Conservation (phyloP, 1,140 invertebrate genomes). For the Sinonovacula constricta region DNA sequence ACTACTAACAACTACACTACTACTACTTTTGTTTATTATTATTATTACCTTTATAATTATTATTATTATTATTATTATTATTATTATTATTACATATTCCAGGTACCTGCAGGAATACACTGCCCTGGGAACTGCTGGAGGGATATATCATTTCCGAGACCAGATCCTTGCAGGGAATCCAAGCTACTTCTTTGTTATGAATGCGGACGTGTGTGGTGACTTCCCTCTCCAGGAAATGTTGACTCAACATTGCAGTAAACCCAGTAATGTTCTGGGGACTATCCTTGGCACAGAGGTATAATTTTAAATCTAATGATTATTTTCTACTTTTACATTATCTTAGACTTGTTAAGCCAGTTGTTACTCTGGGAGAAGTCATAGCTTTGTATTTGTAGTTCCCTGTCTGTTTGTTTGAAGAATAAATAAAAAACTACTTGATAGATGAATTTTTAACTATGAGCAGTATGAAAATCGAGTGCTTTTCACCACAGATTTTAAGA, state of each 20-base stretch:
- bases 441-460: too few species aligned
- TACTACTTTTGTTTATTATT: background rate
- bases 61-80: background rate
- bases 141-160: slow-evolving; percentile 98
- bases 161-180: slow-evolving; percentile 94
- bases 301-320: too few species aligned
- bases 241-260: slow-evolving; percentile 85
- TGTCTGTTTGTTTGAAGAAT: too few species aligned
- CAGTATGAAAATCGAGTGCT: too few species aligned
- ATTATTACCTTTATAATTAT: too few species aligned
- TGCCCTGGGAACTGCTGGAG: slow-evolving; percentile 96
- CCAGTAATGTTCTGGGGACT: slow-evolving; percentile 74
- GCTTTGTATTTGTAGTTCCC: too few species aligned
- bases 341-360: too few species aligned
- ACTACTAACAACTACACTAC: background rate
- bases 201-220: slow-evolving; percentile 98
- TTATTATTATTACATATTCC: slow-evolving; percentile 54
- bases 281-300: slow-evolving; percentile 81
- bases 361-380: too few species aligned
- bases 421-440: too few species aligned
- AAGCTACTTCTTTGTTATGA: slow-evolving; percentile 95
- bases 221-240: slow-evolving; percentile 94
- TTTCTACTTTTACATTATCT: too few species aligned
- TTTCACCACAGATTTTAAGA: too few species aligned
- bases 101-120: slow-evolving; percentile 97